Evolutionary conservation across 2,888 invertebrate genomes (phyloP).

Genomic region (Gastrophysa polygoni): DNA sequence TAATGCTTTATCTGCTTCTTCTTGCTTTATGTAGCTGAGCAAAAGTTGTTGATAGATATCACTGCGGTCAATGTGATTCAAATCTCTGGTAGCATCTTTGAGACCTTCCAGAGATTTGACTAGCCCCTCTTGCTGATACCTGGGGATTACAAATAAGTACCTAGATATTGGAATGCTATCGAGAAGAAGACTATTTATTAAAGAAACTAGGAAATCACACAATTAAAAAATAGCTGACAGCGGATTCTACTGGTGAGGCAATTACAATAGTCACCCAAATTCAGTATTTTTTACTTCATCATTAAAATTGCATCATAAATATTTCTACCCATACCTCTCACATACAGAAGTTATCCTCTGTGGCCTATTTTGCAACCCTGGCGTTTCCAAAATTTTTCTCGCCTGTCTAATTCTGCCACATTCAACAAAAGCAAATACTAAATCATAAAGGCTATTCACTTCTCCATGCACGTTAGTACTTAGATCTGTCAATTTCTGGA

Average conservation of each 20-base stretch:
- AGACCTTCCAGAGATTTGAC: conserved; percentile 76
- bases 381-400: conserved; percentile 78
- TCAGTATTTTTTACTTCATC: too few species aligned
- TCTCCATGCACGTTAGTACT: conserved; percentile 76
- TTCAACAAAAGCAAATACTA: conserved; percentile 83
- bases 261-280: too few species aligned
- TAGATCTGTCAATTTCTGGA: conserved; percentile 84
- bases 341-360: conserved; percentile 72
- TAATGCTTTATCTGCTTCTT: conserved; percentile 76
- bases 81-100: conserved; percentile 76
- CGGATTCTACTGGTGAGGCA: too few species aligned
- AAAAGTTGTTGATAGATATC: conserved; percentile 79
- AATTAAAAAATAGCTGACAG: too few species aligned
- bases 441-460: conserved; percentile 81
- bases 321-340: conserved; percentile 64
- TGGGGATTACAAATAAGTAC: too few species aligned
- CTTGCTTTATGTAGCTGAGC: conserved; percentile 72
- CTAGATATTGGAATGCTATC: too few species aligned
- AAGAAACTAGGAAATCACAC: too few species aligned
- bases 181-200: too few species aligned
- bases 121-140: conserved; percentile 60
- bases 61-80: conserved; percentile 75
- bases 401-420: conserved; percentile 81
- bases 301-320: too few species aligned
- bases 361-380: conserved; percentile 74